Evolutionary conservation across 2,113 vertebrate species (phyloP), one percentile per base, ranked within the genome.

Genomic region (Labeo rohita): DNA sequence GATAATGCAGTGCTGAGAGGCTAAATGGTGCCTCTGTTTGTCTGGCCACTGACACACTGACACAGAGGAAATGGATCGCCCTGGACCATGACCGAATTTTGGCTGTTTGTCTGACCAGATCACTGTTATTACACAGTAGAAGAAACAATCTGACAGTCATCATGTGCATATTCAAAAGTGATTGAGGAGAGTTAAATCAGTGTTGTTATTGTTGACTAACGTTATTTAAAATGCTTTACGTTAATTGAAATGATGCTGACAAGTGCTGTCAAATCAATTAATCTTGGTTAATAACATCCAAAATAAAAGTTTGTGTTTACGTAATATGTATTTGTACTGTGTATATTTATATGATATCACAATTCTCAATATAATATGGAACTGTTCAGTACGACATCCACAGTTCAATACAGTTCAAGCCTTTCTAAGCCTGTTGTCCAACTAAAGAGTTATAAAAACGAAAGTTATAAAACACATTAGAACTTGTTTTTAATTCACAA

Each of bases 41-140:
- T 15, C 39, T n/a, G 74, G n/a, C 82, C 80, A 66, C 45, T 81
- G 89, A 83, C 56, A 87, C 72, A 82, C 72, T 86, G 77, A 85
- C 84, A 86, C 73, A 80, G 28, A 87, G 83, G 49, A 81, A 84
- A 68, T 59, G 21, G 39, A 84, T 49, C 6, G 4, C n/a, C 45
- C 36, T 52, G 45, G 83, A 59, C 13, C 28, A 10, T 77, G 61
- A 66, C 73, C 0, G 13, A n/a, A 78, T 77, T 78, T 78, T n/a
- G 59, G 28, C 23, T 36, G 47, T 50, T 78, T 54, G 59, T 78
- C 78, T 85, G 75, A 79, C 45, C 45, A 68, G 59, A 66, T 39
- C 8, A 16, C 18, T 50, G 45, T 52, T 50, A 34, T 12, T 23
- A 43, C 28, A 28, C 28, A 28, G 28, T 34, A 80, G 2, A 43